Percentiles rank a stretch among this genome's conserved stretches.
phyloP scores from a whole-genome alignment of 1,140 invertebrate genomes.

The Drosophila suzukii region DNA sequence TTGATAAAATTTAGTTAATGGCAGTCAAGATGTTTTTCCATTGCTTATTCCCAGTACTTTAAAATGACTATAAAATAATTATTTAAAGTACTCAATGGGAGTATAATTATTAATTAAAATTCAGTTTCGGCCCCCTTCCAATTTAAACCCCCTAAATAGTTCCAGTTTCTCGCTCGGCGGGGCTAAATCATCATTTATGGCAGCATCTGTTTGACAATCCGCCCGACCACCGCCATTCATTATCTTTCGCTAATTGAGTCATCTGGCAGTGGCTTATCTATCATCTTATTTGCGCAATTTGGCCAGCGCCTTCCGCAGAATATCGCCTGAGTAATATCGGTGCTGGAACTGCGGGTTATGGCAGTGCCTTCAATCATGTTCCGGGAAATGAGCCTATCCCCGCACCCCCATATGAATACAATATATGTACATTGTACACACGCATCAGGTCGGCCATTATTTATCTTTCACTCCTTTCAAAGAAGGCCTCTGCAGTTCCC shows the following conservation, averaged over 20 bases:
- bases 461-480: slow-evolving; percentile 76
- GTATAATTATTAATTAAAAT: too few species aligned
- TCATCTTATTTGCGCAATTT: slow-evolving; percentile 57
- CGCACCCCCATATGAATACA: neutral
- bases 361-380: slow-evolving; percentile 66
- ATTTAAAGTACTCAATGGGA: neutral
- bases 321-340: slow-evolving; percentile 53
- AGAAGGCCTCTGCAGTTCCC: slow-evolving; percentile 34
- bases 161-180: slow-evolving; percentile 7
- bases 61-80: too few species aligned
- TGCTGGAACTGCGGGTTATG: slow-evolving; percentile 58
- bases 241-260: slow-evolving; percentile 72
- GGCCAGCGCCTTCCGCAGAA: slow-evolving; percentile 25
- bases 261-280: slow-evolving; percentile 62
- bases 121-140: neutral
- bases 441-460: slow-evolving; percentile 75
- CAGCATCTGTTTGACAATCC: slow-evolving; percentile 38
- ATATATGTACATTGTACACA: slow-evolving; percentile 17
- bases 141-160: slow-evolving; percentile 31
- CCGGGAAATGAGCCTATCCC: slow-evolving; percentile 33
- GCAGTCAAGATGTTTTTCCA: too few species aligned
- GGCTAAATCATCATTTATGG: slow-evolving; percentile 46
- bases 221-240: slow-evolving; percentile 42
- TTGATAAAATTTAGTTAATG: too few species aligned
- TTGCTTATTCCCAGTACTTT: too few species aligned